These are phyloP conservation scores for Lochmaea capreae DNA, from an alignment of 2,888 invertebrate species.

Conservation along the genomic window DNA sequence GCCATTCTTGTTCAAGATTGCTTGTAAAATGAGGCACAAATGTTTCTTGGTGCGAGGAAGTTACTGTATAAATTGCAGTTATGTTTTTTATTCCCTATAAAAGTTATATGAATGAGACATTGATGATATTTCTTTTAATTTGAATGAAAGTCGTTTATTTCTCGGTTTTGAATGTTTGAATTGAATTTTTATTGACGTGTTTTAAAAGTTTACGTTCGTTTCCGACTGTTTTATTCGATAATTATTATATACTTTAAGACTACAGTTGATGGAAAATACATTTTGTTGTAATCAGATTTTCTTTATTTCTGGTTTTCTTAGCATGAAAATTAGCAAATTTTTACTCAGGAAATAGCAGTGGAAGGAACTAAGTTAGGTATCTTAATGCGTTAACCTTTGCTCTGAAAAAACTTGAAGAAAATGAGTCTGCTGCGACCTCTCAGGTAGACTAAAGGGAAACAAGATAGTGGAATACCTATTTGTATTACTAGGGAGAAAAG, in stretches of 20 bases:
- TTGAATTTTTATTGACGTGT: neutral
- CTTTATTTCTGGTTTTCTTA: no score
- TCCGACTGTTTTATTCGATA: neutral
- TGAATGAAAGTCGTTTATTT: conserved; percentile 1
- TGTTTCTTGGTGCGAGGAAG: conserved; percentile 61
- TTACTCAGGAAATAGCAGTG: no score
- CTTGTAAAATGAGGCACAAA: conserved; percentile 64
- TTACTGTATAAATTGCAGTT: conserved; percentile 58
- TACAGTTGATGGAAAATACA: no score
- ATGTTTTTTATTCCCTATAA: conserved; percentile 57
- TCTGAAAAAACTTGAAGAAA: no score
- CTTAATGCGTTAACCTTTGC: no score
- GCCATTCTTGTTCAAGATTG: conserved; percentile 62
- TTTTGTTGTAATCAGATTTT: no score
- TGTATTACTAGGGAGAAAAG: no score
- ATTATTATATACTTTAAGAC: neutral
- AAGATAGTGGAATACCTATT: no score
- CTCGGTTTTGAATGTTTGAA: conserved; percentile 2
- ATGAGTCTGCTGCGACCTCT: no score
- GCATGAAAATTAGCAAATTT: no score
- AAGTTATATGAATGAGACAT: conserved; percentile 39
- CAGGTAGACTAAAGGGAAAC: no score
- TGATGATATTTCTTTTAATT: conserved; percentile 24
- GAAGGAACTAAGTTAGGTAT: no score
- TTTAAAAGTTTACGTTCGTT: neutral